These are phyloP conservation scores for Tricholaema leucomelas DNA, from an alignment of 2,113 vertebrate species.

Conservation along the genomic window DNA sequence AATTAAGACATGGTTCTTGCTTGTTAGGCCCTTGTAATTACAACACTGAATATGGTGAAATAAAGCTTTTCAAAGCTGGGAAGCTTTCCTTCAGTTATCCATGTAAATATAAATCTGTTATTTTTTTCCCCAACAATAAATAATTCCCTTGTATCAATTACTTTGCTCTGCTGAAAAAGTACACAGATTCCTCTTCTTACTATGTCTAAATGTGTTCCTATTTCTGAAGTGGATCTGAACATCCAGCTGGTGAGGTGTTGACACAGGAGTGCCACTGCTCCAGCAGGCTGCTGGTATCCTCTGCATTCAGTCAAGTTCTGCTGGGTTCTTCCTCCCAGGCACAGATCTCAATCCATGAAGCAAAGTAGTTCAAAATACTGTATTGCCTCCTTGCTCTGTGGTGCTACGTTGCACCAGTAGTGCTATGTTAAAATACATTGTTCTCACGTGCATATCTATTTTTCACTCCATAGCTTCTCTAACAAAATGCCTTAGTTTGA, in stretches of 20 bases:
- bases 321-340: neutral
- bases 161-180: neutral
- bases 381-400: neutral
- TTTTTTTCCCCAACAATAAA: neutral
- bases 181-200: neutral
- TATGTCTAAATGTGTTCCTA: neutral
- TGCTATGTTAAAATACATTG: neutral
- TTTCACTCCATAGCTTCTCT: neutral
- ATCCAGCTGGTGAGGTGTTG: neutral
- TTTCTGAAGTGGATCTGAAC: neutral
- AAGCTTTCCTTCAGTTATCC: neutral
- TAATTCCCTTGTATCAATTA: fast-evolving
- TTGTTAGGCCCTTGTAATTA: neutral
- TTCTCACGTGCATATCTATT: neutral
- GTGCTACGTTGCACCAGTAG: neutral
- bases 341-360: neutral
- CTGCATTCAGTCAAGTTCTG: neutral
- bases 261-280: neutral
- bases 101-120: neutral
- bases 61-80: neutral
- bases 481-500: neutral
- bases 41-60: neutral
- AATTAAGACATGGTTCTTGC: neutral
- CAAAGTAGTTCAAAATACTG: neutral
- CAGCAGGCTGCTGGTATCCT: neutral